phyloP scores from a whole-genome alignment of 2,113 vertebrate genomes.

The Gila orcuttii region DNA sequence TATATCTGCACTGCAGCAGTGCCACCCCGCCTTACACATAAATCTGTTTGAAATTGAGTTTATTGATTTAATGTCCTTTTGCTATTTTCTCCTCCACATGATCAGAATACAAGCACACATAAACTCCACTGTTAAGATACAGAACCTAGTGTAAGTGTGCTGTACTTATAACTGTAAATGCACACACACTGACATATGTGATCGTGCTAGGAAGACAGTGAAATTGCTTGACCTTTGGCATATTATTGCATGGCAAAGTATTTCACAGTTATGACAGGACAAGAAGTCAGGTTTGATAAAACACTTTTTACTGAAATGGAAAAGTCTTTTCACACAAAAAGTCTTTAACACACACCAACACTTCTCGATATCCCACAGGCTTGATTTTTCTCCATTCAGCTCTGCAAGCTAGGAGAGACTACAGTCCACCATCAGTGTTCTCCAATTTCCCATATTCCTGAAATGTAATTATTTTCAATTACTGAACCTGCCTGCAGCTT shows the following conservation, averaged over 20 bases:
- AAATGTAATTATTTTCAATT: slow-evolving; percentile 71
- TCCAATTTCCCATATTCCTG: slow-evolving; percentile 61
- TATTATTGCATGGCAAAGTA: neutral
- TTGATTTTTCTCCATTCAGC: slow-evolving; percentile 32
- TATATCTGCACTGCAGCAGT: slow-evolving; percentile 40
- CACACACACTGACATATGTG: neutral
- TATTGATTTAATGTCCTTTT: slow-evolving; percentile 39
- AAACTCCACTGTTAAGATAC: neutral
- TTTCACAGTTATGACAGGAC: slow-evolving; percentile 14
- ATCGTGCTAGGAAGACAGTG: neutral
- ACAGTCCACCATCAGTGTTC: slow-evolving; percentile 56
- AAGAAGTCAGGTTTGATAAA: neutral
- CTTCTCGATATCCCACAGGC: slow-evolving; percentile 29
- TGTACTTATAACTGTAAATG: neutral
- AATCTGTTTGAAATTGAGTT: slow-evolving; percentile 33
- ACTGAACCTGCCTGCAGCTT: slow-evolving; percentile 57
- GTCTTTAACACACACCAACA: slow-evolving; percentile 23
- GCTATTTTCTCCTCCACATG: neutral
- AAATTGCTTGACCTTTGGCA: slow-evolving; percentile 14
- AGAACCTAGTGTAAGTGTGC: neutral
- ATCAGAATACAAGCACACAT: neutral
- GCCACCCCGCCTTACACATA: neutral
- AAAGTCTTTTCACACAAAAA: neutral
- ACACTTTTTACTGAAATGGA: slow-evolving; percentile 35
- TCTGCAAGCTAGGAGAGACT: slow-evolving; percentile 30